Base-by-base conservation (phyloP, 37 sponge, comb jelly and placozoan species). In the Axinella damicornis region DNA sequence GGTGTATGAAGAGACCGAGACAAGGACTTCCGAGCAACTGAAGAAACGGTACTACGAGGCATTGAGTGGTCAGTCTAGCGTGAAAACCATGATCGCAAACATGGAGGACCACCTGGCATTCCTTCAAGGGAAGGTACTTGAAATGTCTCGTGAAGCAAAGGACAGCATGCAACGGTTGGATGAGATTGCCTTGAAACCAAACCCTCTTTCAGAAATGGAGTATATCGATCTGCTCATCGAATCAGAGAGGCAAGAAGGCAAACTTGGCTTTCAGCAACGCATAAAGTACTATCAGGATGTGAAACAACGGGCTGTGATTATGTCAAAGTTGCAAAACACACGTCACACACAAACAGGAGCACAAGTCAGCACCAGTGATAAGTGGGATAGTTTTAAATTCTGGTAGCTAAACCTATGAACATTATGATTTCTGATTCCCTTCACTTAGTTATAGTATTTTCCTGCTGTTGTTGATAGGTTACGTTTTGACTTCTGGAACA, bases 201-300 rank as follows among this genome's bases (percentile, higher is more conserved):
- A 86, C 41, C 87, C 83, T 0, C 72, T 94, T 0, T 80, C 78
- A 14, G 87, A 89, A 53, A 84, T 90, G 16, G 88, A 90, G 14
- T 94, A 94, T 73, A 90, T 94, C 74, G 84, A 94, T 33, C 72
- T 94, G 46, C 74, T 94, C 31, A 90, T 94, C 15, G 72, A 90
- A 46, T 87, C 90, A 21, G 94, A 94, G 57, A 83, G 83, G 53
- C 65, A 67, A 30, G 58, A 89, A 28, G 65, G n/a, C 22, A 77
- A 76, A 22, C 83, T 79, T 39, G 94, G 94, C 2, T 93, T 19
- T 27, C 19, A 53, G 16, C 70, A 83, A n/a, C 86, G 94, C 36
- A 56, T 88, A 22, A 18, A 69, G 19, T 66, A 57, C 69, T 63
- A 70, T 21, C 57, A 74, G 34, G 60, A 77, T 28, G 71, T 69